phyloP scores from a whole-genome alignment of 2,113 vertebrate species.

The Gallinago paraguaiae region DNA sequence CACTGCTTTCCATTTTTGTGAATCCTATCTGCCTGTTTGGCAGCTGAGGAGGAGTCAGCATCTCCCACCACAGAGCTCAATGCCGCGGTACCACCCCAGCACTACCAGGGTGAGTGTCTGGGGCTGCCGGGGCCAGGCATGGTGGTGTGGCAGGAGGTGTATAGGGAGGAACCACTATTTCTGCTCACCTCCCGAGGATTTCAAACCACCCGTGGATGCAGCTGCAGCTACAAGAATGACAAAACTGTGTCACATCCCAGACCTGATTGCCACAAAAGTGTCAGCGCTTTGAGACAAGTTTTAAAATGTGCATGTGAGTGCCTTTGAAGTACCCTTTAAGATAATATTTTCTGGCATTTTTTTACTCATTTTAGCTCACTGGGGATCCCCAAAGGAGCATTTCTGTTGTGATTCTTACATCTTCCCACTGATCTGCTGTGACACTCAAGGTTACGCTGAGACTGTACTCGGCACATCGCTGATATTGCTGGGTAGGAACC shows the following conservation, averaged over 20 bases:
- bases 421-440: neutral
- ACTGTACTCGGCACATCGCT: neutral
- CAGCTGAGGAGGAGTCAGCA: neutral
- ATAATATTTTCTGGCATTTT: neutral
- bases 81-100: accelerated
- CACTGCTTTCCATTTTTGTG: neutral
- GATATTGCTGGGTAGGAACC: neutral
- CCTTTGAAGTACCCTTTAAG: neutral
- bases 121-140: neutral
- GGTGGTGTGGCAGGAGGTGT: accelerated
- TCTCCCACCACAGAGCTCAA: neutral
- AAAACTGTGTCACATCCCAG: neutral
- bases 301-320: neutral
- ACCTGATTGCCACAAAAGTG: neutral
- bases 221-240: neutral
- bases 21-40: neutral
- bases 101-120: accelerated
- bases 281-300: neutral
- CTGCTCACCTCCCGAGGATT: neutral
- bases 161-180: neutral
- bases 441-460: neutral
- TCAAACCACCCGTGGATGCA: accelerated
- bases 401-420: neutral
- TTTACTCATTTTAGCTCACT: neutral
- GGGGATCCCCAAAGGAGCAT: neutral